Evolutionary conservation across 1,140 invertebrate species (phyloP), one percentile per base, ranked within the genome.

Genomic region (Tribolium castaneum): DNA sequence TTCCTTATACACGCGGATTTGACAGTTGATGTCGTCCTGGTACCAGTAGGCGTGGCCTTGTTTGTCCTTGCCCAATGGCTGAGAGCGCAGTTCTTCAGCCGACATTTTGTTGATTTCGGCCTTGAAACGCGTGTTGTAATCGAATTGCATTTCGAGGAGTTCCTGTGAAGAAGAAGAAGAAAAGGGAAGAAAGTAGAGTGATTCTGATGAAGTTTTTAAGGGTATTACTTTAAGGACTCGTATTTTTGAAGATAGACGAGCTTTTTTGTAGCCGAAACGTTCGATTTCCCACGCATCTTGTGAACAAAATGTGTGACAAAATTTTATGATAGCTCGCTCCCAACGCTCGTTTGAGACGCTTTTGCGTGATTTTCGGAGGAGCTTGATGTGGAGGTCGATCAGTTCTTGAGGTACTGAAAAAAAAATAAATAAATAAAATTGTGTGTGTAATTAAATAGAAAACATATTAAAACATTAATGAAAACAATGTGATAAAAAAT

Each of bases 201-300:
- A 39, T 45, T 77, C 50, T 16, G 7, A 1, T 19, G 12, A n/a
- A 45, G 45, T 79, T 70, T 39, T 59, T 70, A 30, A 30, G 16
- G 16, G 16, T 56, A 70, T 76, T 85, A 92, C 91, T 91, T 98
- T 98, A 52, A 99, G 90, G 81, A 98, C 90, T 80, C 94, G 90
- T 78, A 99, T 89, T 90, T 98, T 98, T 4, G 97, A 93, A 83
- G 92, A 90, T 50, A 96, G 88, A 82, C 94, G 94, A 78, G 96
- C 92, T 88, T 98, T 96, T 85, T 96, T 96, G 87, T 98, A 99
- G 39, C 97, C 97, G 91, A 97, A 97, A 78, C 96, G 90, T 87
- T 99, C 98, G 54, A 99, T 89, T 89, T 99, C 97, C 97, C 97
- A 98, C 75, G 94, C 97, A 91, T 99, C 97, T 84, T 97, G 94